phyloP scores from a whole-genome alignment of 2,113 vertebrate genomes.

The Ameiurus melas region DNA sequence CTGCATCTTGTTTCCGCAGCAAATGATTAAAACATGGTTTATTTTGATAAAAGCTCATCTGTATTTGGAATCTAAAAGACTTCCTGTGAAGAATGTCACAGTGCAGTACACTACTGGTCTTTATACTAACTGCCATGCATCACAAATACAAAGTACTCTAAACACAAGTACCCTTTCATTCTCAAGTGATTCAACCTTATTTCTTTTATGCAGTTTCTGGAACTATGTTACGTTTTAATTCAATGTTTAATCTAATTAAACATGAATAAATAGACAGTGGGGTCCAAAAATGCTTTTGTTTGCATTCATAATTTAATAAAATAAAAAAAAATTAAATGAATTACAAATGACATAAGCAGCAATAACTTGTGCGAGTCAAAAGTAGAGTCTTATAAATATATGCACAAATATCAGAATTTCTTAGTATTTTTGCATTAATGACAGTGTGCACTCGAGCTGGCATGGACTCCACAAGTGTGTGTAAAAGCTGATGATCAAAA shows the following conservation, averaged over 20 bases:
- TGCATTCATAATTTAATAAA: not conserved
- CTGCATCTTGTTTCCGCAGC: not conserved
- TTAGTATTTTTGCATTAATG: not conserved
- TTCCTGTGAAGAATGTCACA: not conserved
- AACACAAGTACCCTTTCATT: not conserved
- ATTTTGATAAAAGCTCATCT: not conserved
- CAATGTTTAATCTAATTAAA: not conserved
- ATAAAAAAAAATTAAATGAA: not conserved
- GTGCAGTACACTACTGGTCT: not conserved
- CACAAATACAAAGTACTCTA: not conserved
- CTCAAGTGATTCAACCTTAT: not conserved
- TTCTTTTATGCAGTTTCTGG: not conserved
- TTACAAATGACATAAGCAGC: not conserved
- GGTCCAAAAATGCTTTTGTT: not conserved
- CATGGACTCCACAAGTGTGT: not conserved
- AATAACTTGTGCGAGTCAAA: not conserved
- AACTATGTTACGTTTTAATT: not conserved
- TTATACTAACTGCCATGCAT: not conserved
- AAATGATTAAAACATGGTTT: not conserved
- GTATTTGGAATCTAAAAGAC: not conserved
- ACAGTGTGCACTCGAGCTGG: not conserved
- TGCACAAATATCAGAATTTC: not conserved
- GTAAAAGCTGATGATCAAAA: not conserved
- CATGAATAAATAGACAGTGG: not conserved
- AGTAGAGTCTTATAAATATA: not conserved